Base-by-base conservation (phyloP, 1,140 invertebrate species). In the Homarus americanus region DNA sequence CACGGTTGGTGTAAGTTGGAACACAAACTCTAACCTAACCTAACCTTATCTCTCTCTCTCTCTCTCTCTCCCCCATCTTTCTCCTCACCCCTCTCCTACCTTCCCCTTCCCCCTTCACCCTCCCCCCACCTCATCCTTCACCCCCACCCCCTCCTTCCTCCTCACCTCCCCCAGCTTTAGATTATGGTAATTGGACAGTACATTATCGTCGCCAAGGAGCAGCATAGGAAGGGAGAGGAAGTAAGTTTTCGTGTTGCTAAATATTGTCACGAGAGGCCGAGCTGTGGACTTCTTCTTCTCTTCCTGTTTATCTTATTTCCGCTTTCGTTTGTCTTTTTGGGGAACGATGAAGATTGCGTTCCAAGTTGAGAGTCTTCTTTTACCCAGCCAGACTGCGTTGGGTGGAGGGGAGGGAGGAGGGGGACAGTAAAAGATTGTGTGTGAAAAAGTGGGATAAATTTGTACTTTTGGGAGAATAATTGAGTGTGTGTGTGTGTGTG, bases 231-330 rank as follows among this genome's bases (percentile, higher is more conserved):
- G 41, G 73, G 41, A 49, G 53, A 80, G n/a, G 78, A 32, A 80
- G 78, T 80, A 80, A 80, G 78, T 80, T 80, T 80, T 80, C 78
- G 44, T 53, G 78, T 80, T 41, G 53, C 78, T 80, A 80, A 80
- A 80, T 80, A 80, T 80, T 80, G 78, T 53, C 78, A 80, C n/a
- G 78, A 53, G 78, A 20, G 53, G 53, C 9, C 53, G n/a, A n/a
- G n/a, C n/a, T n/a, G 0, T 20, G 20, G 53, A 15, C 53, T 58
- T 2, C 53, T 58, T 0, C n/a, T 58, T 20, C 24, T 58, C 53
- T 58, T 58, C 44, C 15, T n/a, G n/a, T n/a, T n/a, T n/a, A n/a
- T n/a, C n/a, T n/a, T n/a, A n/a, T 10, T 20, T 58, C 53, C 53
- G 17, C 3, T 58, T n/a, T n/a, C n/a, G n/a, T n/a, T n/a, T n/a